Percentiles rank a stretch among this genome's conserved stretches.
These are phyloP conservation scores for Dendrocincla tyrannina DNA, from an alignment of 2,797 vertebrate genomes.

Conservation along the genomic window DNA sequence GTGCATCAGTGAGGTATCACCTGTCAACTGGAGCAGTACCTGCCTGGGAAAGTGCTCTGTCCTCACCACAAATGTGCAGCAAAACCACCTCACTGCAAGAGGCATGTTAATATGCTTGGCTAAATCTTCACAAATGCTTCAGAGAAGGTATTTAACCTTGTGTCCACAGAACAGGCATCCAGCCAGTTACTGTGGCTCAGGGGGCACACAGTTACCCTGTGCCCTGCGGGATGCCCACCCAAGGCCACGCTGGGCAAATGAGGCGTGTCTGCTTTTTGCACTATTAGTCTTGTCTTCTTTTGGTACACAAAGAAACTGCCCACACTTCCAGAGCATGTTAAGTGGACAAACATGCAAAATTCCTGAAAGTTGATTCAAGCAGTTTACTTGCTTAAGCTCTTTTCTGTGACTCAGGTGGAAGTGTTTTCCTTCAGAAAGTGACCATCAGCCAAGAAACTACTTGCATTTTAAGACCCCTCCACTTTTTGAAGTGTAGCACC, in stretches of 20 bases:
- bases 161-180: background rate
- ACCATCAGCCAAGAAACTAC: background rate
- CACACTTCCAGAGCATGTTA: no score
- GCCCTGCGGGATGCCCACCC: background rate
- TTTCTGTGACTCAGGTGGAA: background rate
- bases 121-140: background rate
- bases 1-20: background rate
- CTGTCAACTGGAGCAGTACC: background rate
- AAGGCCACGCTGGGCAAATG: background rate
- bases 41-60: background rate
- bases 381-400: background rate
- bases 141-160: background rate
- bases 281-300: background rate
- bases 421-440: background rate
- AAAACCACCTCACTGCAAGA: background rate
- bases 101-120: background rate
- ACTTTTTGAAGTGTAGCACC: background rate
- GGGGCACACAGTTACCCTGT: background rate
- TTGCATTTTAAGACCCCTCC: background rate
- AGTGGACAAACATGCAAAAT: background rate
- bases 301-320: background rate
- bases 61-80: background rate
- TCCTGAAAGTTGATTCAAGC: background rate
- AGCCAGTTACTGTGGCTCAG: background rate
- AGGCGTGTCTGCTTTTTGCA: background rate